Conservation (phyloP, 2,888 invertebrate genomes). For the Agapostemon virescens region DNA sequence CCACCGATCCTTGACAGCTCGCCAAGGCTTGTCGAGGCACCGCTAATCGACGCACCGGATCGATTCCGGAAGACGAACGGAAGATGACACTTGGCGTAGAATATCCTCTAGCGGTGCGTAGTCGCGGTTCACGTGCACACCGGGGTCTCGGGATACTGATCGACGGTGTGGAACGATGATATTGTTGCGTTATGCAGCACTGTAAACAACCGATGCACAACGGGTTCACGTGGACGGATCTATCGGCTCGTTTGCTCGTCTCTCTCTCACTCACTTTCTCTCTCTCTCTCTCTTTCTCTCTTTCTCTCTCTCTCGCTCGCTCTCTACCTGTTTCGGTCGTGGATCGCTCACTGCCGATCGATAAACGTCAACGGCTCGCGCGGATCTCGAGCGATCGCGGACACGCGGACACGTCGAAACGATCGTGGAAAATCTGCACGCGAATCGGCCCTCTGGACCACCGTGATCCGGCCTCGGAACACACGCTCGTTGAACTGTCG, state of each 20-base stretch:
- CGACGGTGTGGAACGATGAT: background rate
- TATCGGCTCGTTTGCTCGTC: background rate
- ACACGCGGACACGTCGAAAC: conserved; percentile 39
- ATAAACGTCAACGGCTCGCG: background rate
- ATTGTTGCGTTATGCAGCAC: conserved; percentile 1
- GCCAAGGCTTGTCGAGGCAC: conserved; percentile 22
- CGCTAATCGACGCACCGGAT: conserved; percentile 37
- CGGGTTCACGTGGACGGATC: conserved; percentile 32
- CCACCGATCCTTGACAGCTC: conserved; percentile 24
- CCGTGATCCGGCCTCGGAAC: conserved; percentile 74
- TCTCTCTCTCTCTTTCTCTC: background rate
- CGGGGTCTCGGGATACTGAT: background rate
- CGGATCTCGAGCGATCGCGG: conserved; percentile 21
- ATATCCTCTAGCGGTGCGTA: conserved; percentile 17
- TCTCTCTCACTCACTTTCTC: background rate
- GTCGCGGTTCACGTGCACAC: conserved; percentile 9
- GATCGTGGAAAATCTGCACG: conserved; percentile 46
- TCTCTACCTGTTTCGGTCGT: background rate
- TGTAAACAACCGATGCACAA: background rate
- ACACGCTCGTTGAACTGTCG: conserved; percentile 76
- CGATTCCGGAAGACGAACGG: conserved; percentile 32
- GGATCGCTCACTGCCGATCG: background rate
- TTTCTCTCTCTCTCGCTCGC: background rate
- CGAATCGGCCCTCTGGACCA: conserved; percentile 59
- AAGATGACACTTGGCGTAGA: conserved; percentile 29